Evolutionary conservation across 2,888 invertebrate genomes (phyloP).

Genomic region (Oxyteleia sp.): DNA sequence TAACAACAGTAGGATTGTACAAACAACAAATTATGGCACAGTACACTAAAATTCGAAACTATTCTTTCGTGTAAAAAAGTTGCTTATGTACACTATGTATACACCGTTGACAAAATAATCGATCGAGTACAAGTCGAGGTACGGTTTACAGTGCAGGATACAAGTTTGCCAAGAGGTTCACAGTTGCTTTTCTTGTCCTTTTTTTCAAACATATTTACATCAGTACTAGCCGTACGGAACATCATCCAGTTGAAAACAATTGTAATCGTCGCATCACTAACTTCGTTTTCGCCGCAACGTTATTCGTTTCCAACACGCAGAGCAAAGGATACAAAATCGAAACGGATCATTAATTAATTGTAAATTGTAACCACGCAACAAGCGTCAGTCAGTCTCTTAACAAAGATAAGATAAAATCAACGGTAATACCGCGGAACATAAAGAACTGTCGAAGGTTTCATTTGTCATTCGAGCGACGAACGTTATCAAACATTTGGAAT

Average conservation of each 20-base stretch:
- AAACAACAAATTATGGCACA: slow-evolving; percentile 71
- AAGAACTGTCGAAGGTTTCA: slow-evolving; percentile 12
- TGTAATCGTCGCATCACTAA: slow-evolving; percentile 13
- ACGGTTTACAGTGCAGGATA: slow-evolving; percentile 12
- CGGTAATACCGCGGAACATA: slow-evolving; percentile 32
- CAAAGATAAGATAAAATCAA: slow-evolving; percentile 16
- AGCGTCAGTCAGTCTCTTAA: not conserved
- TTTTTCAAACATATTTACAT: slow-evolving; percentile 36
- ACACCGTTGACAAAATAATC: slow-evolving; percentile 56
- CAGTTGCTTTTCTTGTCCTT: not conserved
- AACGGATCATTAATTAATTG: not conserved
- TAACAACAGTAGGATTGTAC: slow-evolving; percentile 59
- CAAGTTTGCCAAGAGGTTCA: not conserved
- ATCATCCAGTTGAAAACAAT: slow-evolving; percentile 14
- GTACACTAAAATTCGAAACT: slow-evolving; percentile 58
- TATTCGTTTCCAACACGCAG: not conserved
- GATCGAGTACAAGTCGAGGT: slow-evolving; percentile 26
- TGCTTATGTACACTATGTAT: slow-evolving; percentile 56
- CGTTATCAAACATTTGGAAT: slow-evolving; percentile 52
- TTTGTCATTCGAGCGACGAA: slow-evolving; percentile 18
- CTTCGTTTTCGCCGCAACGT: slow-evolving; percentile 2
- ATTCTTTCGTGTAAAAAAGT: slow-evolving; percentile 41
- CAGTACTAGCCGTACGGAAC: slow-evolving; percentile 30
- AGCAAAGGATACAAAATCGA: not conserved
- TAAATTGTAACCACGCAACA: slow-evolving; percentile 4